Percentiles rank a stretch among this genome's conserved stretches.
phyloP scores from a whole-genome alignment of 1,140 invertebrate species.

The Periplaneta americana region DNA sequence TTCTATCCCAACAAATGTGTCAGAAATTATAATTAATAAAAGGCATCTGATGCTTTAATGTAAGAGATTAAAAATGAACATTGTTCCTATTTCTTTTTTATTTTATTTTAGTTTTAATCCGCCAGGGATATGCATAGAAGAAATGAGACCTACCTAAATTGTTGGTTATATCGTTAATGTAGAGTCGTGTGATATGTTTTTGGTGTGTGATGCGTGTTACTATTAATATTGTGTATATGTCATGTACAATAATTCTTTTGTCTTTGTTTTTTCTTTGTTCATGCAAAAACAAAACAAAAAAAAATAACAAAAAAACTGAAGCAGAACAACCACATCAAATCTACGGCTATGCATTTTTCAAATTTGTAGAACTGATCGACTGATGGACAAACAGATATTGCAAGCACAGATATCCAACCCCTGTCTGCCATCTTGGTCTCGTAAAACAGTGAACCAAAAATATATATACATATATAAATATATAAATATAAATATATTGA shows the following conservation, averaged over 20 bases:
- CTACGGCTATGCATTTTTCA: background rate
- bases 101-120: background rate
- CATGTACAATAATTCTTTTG: background rate
- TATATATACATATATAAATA: no score
- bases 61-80: background rate
- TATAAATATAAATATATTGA: background rate
- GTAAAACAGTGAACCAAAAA: background rate
- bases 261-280: background rate
- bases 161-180: background rate
- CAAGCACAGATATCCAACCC: background rate
- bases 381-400: background rate
- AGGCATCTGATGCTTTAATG: background rate
- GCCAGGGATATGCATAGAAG: background rate
- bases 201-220: background rate
- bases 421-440: background rate
- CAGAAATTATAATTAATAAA: background rate
- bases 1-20: background rate
- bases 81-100: background rate
- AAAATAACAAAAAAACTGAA: no score
- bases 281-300: background rate
- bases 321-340: background rate
- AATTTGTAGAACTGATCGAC: background rate
- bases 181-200: background rate
- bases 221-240: background rate
- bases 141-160: background rate